Conservation (phyloP, 1,140 invertebrate genomes). For the Ceratosolen fusciceps region DNA sequence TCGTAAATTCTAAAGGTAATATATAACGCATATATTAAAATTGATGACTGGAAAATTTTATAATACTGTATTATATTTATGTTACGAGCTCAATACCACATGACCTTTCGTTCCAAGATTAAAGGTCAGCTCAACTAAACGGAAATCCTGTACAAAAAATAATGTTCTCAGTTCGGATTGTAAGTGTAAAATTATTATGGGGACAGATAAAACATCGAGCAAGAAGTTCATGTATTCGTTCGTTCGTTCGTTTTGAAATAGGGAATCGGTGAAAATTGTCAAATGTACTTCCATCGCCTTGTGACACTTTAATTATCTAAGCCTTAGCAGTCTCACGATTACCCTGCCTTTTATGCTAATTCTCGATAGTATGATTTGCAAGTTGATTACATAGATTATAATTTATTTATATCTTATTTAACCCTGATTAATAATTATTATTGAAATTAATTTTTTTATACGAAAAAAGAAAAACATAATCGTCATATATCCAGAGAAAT, state of each 20-base stretch:
- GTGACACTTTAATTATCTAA: background rate
- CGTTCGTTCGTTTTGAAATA: no score
- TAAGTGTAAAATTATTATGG: background rate
- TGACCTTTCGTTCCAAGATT: conserved; percentile 3
- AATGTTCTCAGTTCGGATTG: background rate
- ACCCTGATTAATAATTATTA: no score
- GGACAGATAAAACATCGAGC: background rate
- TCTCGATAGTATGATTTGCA: no score
- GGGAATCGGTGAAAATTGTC: no score
- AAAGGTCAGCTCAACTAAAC: conserved; percentile 9
- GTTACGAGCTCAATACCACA: background rate
- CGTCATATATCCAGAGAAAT: no score
- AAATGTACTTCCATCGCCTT: background rate
- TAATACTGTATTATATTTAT: conserved; percentile 10
- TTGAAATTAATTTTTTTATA: no score
- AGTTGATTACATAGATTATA: no score
- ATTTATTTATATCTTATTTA: no score
- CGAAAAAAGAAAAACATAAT: no score
- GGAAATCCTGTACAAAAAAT: conserved; percentile 6
- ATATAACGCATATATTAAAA: background rate
- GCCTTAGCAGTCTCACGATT: background rate
- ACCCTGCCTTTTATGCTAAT: no score
- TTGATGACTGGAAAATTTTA: conserved; percentile 18
- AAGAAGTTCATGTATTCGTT: no score
- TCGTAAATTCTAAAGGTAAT: conserved; percentile 5